phyloP scores from a whole-genome alignment of 2,797 vertebrate genomes.

The Onychomys leucogaster region DNA sequence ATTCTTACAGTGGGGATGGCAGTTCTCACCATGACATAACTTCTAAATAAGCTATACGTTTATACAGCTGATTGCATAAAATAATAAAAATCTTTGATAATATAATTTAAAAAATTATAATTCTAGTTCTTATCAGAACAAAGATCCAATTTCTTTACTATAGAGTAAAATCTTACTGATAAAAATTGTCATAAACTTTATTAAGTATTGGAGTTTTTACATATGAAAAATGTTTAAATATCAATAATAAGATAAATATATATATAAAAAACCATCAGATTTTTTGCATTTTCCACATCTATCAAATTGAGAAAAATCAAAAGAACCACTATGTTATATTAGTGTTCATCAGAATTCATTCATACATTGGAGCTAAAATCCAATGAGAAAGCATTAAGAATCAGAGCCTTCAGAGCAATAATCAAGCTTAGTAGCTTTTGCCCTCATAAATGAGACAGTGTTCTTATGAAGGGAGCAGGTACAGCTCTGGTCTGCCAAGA shows the following conservation, averaged over 20 bases:
- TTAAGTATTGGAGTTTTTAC: neutral
- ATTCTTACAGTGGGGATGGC: neutral
- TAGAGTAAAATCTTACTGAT: neutral
- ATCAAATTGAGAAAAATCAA: neutral
- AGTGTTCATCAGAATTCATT: neutral
- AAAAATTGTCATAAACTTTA: neutral
- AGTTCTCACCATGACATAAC: neutral
- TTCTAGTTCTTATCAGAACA: neutral
- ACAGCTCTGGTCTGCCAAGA: too few species aligned
- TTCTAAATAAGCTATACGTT: neutral
- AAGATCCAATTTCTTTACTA: neutral
- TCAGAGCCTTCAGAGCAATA: fast-evolving
- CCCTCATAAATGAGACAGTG: neutral
- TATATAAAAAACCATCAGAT: neutral
- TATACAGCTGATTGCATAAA: neutral
- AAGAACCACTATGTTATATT: neutral
- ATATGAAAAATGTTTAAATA: neutral
- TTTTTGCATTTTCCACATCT: neutral
- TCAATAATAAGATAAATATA: neutral
- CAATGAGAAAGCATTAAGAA: neutral
- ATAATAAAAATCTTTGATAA: neutral
- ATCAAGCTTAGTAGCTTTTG: neutral
- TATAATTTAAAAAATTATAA: neutral
- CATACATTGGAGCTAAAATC: neutral
- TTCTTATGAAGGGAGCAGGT: too few species aligned